Base-by-base conservation (phyloP, 2,113 vertebrate species). In the Condylura cristata region DNA sequence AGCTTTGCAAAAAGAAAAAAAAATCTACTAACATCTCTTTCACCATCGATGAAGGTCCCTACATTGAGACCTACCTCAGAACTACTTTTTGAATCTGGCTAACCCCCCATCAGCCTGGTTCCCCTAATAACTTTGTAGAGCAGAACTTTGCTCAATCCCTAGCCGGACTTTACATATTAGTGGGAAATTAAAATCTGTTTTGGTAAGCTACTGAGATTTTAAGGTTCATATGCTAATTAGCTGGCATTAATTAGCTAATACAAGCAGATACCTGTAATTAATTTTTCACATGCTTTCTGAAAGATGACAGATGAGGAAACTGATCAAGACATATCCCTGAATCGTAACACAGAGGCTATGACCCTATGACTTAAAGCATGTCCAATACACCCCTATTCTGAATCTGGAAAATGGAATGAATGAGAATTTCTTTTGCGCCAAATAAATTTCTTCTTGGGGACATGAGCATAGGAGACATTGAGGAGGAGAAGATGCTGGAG, bases 261-360 rank as follows among this genome's bases (percentile, higher is more conserved):
- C 1, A 61, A 80, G 51, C 4, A 75, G 78, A 76, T 76, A 44
- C 1, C 30, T 85, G 14, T 70, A 22, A 56, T 85, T 75, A 75
- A 75, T 51, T 85, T 86, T 74, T 80, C 39, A 84, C 20, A 83
- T 63, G 28, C 32, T 87, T 72, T 48, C 63, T 41, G 65, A 78
- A 71, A 84, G 61, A 83, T 88, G 71, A 41, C 83, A 93, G 46
- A 71, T 84, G 53, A 88, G 22, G 61, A 91, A 78, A 91, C 46
- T 2, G 3, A 75, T 85, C 10, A 80, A 93, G 71, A 93, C 34
- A 48, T 76, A 20, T 20, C 44, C 80, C 8, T 89, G 60, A 91
- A 46, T 85, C n/a, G 70, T 93, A 20, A 34, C 87, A 88, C 51
- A 65, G 26, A 86, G 30, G 10, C 61, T 26, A 89, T 48, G 30